Evolutionary conservation across 1,140 invertebrate genomes (phyloP), one percentile per base, ranked within the genome.

Genomic region (Magallana ariakensis): DNA sequence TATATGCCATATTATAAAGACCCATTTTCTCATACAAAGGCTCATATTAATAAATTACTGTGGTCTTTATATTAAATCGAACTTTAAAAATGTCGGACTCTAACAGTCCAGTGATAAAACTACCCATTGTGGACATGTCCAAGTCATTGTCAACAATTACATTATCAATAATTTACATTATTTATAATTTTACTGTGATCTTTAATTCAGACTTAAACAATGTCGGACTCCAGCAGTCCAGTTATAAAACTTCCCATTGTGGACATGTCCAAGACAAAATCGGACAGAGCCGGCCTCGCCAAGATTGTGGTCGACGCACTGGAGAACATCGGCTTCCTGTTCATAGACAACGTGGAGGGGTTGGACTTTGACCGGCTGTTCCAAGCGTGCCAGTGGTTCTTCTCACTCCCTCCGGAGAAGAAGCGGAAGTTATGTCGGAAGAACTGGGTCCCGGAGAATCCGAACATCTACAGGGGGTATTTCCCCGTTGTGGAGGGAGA

Each of bases 401-500:
- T 92, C 60, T 70, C 80, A 22, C 87, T 90, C 60, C 88, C 89
- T 46, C 13, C 87, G 8, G 89, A 90, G n/a, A 87, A 84, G 5
- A 92, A 89, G 81, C 57, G 84, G n/a, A 87, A 81, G 15, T 33
- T 92, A 55, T 80, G 89, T 22, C 83, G 89, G 58, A 91, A 91
- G 54, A 83, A 86, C 60, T 92, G 92, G 92, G 91, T 91, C 66
- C 90, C 89, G 6, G 85, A 89, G 10, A 90, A 84, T 70, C 87
- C 90, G 70, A 92, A 92, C 60, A 58, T 89, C n/a, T 92, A 92
- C 70, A 66, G 92, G 53, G 92, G 92, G 2, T 92, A 91, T 56
- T 92, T 92, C 80, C 92, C 92, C 3, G 83, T 91, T 11, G 84
- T 85, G 15, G 84, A 85, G n/a, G 89, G 87, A 5, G 90, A 91